Evolutionary conservation across 1,140 invertebrate genomes (phyloP), one percentile per base, ranked within the genome.

Genomic region (Laodelphax striatellus): DNA sequence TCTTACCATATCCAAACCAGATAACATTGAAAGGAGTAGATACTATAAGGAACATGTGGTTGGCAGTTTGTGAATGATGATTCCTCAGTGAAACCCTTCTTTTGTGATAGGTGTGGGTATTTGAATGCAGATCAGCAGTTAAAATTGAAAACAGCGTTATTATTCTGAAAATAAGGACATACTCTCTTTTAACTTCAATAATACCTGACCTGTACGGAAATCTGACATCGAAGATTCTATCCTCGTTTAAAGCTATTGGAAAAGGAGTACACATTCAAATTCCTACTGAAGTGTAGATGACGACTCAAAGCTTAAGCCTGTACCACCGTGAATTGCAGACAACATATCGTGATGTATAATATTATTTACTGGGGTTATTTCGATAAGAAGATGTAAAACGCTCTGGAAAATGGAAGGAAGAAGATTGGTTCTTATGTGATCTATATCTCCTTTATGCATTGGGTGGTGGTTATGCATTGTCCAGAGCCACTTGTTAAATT

Each of bases 291-390:
- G 75, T 84, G 80, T 62, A n/a, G 92, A 95, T 70, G 92, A 94
- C 71, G 92, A 95, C 69, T 83, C 84, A 1, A 84, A 42, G 60
- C 92, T 0, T 79, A 86, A 64, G 70, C 72, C 21, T 64, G 91
- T 5, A 64, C 82, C 13, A 70, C 73, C n/a, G n/a, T 34, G 83
- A 87, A 65, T 67, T 91, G 1, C 71, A 77, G 59, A 72, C 64
- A 14, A 63, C 62, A 6, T 60, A 63, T 58, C 11, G 24, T 43
- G 50, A 66, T 46, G 58, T 63, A 58, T 63, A 69, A 28, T 68
- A 77, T 58, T 71, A n/a, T 93, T 0, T 97, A 97, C 69, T 95
- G 92, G 93, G 94, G 94, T 0, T 97, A 89, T 70, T 97, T 98
- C 73, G 84, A 90, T 78, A 94, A 94, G 0, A 79, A 82, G 64